phyloP scores from a whole-genome alignment of 2,113 vertebrate species.

The Cichladusa arquata region DNA sequence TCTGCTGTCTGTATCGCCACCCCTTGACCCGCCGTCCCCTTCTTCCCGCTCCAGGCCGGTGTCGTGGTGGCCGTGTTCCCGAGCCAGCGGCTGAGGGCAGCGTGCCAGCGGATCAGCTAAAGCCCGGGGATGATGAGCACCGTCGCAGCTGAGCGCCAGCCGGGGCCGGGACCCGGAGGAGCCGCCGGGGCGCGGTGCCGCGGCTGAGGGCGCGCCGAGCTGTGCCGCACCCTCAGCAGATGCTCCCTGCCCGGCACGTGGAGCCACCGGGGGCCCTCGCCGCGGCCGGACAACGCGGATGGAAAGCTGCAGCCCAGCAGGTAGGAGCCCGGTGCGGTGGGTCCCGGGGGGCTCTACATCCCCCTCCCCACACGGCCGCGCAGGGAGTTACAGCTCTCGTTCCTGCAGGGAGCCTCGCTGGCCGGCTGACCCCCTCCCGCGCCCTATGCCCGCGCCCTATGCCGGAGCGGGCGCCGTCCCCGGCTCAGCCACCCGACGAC shows the following conservation, averaged over 20 bases:
- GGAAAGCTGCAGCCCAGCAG: slow-evolving; percentile 34
- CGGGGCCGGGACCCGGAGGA: background rate
- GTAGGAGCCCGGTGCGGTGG: background rate
- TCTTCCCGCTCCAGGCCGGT: slow-evolving; percentile 32
- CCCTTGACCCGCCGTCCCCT: background rate
- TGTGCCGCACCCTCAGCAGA: background rate
- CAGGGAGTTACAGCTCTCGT: background rate
- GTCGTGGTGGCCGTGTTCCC: background rate
- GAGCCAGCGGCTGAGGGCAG: background rate
- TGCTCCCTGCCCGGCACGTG: background rate
- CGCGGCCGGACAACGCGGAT: background rate
- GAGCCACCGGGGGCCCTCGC: background rate
- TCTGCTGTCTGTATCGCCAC: accelerated
- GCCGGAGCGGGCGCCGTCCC: slow-evolving; percentile 29
- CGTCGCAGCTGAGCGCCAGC: background rate
- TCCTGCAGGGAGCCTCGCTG: slow-evolving; percentile 21
- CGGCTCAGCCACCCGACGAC: slow-evolving; percentile 9
- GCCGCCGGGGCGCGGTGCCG: background rate
- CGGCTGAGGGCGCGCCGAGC: background rate
- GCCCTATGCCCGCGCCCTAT: slow-evolving; percentile 40
- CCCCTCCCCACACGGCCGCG: accelerated
- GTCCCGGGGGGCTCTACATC: accelerated
- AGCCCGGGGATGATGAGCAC: background rate
- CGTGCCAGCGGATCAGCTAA: slow-evolving; percentile 13
- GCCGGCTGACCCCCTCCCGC: slow-evolving; percentile 18